Base-by-base conservation (phyloP, 2,797 vertebrate species). In the Schizopygopsis pylzovi region DNA sequence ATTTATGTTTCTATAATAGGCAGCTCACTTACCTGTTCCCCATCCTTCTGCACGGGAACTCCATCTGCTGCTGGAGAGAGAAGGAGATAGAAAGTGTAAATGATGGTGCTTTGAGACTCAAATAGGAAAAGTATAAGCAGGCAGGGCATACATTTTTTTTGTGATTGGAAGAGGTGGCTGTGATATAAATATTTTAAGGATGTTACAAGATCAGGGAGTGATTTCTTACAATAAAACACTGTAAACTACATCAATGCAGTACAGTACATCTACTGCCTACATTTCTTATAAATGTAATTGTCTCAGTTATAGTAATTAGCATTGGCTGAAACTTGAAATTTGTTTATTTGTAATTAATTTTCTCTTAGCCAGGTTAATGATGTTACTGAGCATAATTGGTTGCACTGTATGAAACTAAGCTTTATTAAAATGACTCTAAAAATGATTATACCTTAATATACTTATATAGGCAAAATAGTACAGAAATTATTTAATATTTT, bases 1-100 rank as follows among this genome's bases (percentile, higher is more conserved):
- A n/a, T 65, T 28, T 41, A 63, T 43, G 56, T 39, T 73, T 6
- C 25, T 78, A 22, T 83, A 71, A 75, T 80, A 70, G 15, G 59
- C 71, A 56, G 47, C 39, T 68, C 75, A 88, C 97, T 96, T 96
- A 98, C 97, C 93, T 98, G 98, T 92, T 99, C 98, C 77, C 97
- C 98, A 95, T 99, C 98, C 92, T 98, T 98, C 92, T 98, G 96
- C 88, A 99, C 97, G 9, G 97, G 97, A 91, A 98, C 97, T 88
- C 97, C 96, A 92, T 99, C 98, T 0, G 95, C 96, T 91, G 97
- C 98, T 98, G 90, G 67, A 86, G 70, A 85, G 73, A 87, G 45
- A 81, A 67, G 39, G 45, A 81, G 61, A 88, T 52, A 85, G 63
- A 87, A 78, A 45, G 25, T 16, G 63, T 33, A 89, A 37, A 84